These are phyloP conservation scores for Chirona hameri DNA, from an alignment of 2,888 invertebrate species.

Conservation along the genomic window DNA sequence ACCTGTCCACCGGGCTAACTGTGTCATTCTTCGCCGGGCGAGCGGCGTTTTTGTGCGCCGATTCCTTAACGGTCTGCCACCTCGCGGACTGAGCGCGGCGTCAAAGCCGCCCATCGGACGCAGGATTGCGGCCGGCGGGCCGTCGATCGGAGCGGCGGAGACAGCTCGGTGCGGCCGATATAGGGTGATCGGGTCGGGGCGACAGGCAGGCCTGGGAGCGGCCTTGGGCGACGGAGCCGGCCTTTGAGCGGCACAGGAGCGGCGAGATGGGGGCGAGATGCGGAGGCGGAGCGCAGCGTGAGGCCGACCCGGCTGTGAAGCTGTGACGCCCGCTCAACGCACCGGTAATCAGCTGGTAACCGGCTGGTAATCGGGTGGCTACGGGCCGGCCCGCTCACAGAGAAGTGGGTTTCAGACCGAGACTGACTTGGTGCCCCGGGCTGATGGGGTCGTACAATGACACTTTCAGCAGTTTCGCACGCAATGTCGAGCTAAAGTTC, in stretches of 20 bases:
- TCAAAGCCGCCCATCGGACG: conserved; percentile 1
- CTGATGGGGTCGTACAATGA: no score
- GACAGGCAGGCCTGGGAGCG: not conserved
- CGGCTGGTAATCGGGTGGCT: no score
- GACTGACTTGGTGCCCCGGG: no score
- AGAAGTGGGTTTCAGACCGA: no score
- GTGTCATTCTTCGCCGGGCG: not conserved
- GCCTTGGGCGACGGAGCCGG: not conserved
- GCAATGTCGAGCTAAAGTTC: no score
- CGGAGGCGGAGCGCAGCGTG: not conserved
- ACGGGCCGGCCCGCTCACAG: no score
- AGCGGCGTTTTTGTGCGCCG: conserved; percentile 2
- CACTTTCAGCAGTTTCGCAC: no score
- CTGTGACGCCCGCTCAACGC: no score
- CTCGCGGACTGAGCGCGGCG: not conserved
- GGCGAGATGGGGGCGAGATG: not conserved
- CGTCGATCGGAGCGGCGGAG: not conserved
- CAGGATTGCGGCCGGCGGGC: not conserved
- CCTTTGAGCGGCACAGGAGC: not conserved
- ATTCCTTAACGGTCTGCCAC: conserved; percentile 12
- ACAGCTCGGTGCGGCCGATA: not conserved
- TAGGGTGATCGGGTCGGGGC: not conserved
- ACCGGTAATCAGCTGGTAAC: no score
- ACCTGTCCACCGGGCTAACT: conserved; percentile 8
- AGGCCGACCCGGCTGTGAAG: not conserved